Percentiles rank a stretch among this genome's conserved stretches.
Evolutionary conservation across 2,113 vertebrate species (phyloP).

Genomic region (Ranitomeya variabilis): DNA sequence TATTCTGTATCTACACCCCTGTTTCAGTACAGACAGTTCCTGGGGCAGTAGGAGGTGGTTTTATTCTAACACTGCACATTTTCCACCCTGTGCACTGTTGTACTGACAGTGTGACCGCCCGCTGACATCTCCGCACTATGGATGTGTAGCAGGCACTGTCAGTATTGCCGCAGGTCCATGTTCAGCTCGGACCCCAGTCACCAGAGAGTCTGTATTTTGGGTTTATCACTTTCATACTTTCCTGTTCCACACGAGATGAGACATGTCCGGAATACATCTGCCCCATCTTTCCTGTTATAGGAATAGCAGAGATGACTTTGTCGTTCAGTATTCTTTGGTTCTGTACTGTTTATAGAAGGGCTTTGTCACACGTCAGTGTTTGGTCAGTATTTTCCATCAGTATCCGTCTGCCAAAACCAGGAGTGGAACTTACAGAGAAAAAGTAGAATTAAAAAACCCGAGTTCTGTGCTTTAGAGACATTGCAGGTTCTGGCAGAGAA

Average conservation of each 20-base stretch:
- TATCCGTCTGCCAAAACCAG: too few species aligned
- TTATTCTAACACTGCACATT: too few species aligned
- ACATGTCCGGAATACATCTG: neutral
- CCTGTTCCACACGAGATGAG: neutral
- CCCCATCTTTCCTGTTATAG: neutral
- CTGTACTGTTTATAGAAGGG: neutral
- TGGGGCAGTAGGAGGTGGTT: neutral
- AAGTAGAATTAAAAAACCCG: too few species aligned
- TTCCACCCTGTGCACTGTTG: neutral
- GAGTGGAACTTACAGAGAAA: too few species aligned
- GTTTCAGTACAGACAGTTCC: neutral
- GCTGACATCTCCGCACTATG: neutral
- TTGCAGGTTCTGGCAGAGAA: too few species aligned
- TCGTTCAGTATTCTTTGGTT: neutral
- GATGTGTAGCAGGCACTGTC: neutral
- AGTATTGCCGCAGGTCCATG: neutral
- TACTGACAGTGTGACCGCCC: neutral
- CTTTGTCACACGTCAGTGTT: too few species aligned
- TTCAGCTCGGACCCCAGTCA: neutral
- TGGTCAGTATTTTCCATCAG: too few species aligned
- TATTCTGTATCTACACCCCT: neutral
- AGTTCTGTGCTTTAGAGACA: too few species aligned
- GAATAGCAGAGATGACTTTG: neutral
- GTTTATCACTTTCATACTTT: neutral
- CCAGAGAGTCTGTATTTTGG: neutral